Evolutionary conservation across 2,797 vertebrate species (phyloP).

Genomic region (Hoplostethus mediterraneus): DNA sequence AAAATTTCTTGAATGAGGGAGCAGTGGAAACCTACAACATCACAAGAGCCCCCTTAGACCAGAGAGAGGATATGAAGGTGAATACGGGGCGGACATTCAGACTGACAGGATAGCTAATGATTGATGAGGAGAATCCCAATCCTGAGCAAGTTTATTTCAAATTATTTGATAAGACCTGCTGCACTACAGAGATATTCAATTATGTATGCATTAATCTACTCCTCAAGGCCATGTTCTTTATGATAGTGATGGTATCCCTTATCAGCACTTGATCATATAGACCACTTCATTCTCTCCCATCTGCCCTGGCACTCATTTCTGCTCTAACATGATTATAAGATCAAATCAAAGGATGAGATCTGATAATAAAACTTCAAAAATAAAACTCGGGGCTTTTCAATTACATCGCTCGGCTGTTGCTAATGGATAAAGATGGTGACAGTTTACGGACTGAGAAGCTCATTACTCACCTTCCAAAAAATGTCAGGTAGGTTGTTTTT

Average conservation of each 20-base stretch:
- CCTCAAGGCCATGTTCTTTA: slow-evolving; percentile 33
- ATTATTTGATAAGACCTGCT: slow-evolving; percentile 74
- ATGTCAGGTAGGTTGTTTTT: not conserved
- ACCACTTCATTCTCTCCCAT: slow-evolving; percentile 29
- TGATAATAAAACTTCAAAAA: slow-evolving; percentile 7
- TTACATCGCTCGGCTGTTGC: slow-evolving; percentile 5
- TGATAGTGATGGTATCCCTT: slow-evolving; percentile 30
- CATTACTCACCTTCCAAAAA: slow-evolving; percentile 18
- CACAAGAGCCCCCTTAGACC: not conserved
- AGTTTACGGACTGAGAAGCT: slow-evolving; percentile 4
- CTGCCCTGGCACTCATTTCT: not conserved
- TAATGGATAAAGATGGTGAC: slow-evolving; percentile 23
- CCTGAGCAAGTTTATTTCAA: slow-evolving; percentile 56
- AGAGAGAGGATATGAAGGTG: slow-evolving; percentile 32
- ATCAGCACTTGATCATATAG: slow-evolving; percentile 54
- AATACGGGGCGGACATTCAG: slow-evolving; percentile 15
- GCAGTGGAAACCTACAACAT: slow-evolving; percentile 5
- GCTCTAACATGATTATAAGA: slow-evolving; percentile 19
- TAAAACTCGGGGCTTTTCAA: not conserved
- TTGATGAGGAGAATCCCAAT: slow-evolving; percentile 59
- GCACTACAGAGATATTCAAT: slow-evolving; percentile 65
- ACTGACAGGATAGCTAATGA: slow-evolving; percentile 64
- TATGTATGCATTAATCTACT: slow-evolving; percentile 53
- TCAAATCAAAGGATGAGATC: slow-evolving; percentile 29
- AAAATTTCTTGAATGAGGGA: slow-evolving; percentile 26